Evolutionary conservation across 2,113 vertebrate species (phyloP), one percentile per base, ranked within the genome.

Genomic region (Polypterus senegalus): DNA sequence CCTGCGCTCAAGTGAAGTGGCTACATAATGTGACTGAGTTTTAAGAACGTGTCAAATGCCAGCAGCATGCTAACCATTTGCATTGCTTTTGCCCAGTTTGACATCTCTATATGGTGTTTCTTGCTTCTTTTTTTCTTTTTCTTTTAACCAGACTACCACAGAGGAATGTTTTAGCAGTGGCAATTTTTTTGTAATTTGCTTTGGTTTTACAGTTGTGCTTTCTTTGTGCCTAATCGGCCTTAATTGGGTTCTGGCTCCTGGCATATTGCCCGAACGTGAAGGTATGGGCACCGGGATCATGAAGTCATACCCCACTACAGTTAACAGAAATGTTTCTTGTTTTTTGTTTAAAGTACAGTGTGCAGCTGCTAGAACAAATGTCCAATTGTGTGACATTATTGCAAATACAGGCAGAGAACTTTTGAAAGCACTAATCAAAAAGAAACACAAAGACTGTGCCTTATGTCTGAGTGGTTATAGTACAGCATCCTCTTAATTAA

Each of bases 221-320:
- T 88, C 78, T 84, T 81, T 79, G 58, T 66, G 69, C 75, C 73
- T 81, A 80, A 83, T 85, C 77, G 82, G 69, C 70, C 81, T 27
- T 83, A 80, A 84, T 76, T 81, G 77, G 77, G 71, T 70, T 77
- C 76, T 74, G 58, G 66, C 71, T 64, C 67, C 76, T 83, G 81
- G 74, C 74, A 47, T 11, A 9, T 65, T 49, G 73, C 85, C 81
- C 83, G 48, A 27, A 49, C 66, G 70, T 81, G 61, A 73, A 55
- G 73, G 70, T 77, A 55, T 74, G 71, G 68, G 69, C 62, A 76
- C 66, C 73, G 80, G 75, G 72, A 51, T 70, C 63, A 61, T 65
- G 70, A 65, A 71, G 3, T 57, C 56, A 57, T 45, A 57, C 8
- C 7, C 56, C 9, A 5, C 6, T 45, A 27, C 5, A 11, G 9